Conservation (phyloP, 2,888 invertebrate genomes). For the Drosophila anomelani region DNA sequence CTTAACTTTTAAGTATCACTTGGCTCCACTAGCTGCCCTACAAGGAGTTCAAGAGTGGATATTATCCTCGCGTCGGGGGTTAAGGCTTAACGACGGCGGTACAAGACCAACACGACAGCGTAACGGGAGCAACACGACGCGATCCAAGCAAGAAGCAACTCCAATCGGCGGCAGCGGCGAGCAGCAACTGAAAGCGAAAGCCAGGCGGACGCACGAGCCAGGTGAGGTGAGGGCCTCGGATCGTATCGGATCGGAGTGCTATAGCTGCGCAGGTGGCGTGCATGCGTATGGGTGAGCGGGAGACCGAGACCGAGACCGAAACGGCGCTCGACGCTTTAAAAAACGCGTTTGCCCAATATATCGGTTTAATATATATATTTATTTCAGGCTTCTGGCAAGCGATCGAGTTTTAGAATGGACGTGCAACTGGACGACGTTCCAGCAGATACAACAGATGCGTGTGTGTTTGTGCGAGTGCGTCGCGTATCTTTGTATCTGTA, state of each 20-base stretch:
- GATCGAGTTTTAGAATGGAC: constrained; percentile 47
- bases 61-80: constrained; percentile 36
- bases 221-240: constrained; percentile 51
- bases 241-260: constrained; percentile 37
- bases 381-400: constrained; percentile 38
- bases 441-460: constrained; percentile 9
- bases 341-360: constrained; percentile 77
- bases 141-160: constrained; percentile 57
- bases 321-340: constrained; percentile 24
- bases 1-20: background rate
- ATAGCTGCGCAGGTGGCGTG: constrained; percentile 11
- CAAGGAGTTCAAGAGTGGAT: background rate
- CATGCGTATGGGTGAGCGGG: constrained; percentile 33
- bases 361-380: constrained; percentile 53
- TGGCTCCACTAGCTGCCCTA: background rate
- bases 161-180: constrained; percentile 81
- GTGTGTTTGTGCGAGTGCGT: background rate
- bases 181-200: constrained; percentile 83
- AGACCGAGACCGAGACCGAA: constrained; percentile 20
- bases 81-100: constrained; percentile 16
- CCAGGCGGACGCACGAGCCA: constrained; percentile 58
- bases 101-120: constrained; percentile 14
- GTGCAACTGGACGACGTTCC: constrained; percentile 35
- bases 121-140: constrained; percentile 27
- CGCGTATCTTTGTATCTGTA: constrained; percentile 26